Conservation (phyloP, 2,113 vertebrate species). For the Podilymbus podiceps region DNA sequence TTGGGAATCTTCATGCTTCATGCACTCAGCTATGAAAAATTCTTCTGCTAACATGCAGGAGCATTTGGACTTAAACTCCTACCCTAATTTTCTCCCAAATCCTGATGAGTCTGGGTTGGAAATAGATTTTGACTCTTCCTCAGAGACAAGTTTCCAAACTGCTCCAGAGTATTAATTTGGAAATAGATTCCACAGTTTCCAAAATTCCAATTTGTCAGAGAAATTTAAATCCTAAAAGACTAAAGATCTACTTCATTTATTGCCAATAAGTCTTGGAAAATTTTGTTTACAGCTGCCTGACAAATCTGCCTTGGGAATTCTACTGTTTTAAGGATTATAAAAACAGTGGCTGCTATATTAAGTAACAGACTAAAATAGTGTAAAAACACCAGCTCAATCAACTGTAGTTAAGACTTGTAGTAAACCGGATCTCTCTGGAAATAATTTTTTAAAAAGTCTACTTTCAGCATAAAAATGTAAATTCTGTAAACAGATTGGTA, state of each 20-base stretch:
- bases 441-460: background rate
- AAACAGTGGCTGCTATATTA: background rate
- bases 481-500: background rate
- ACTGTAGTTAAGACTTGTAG: background rate
- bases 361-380: background rate
- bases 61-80: background rate
- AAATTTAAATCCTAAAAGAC: background rate
- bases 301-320: constrained; percentile 49
- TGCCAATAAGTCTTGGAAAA: constrained; percentile 16
- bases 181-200: background rate
- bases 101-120: constrained; percentile 33
- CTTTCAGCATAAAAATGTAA: background rate
- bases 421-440: background rate
- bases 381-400: background rate
- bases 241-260: background rate
- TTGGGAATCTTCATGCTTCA: constrained; percentile 71
- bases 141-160: constrained; percentile 62
- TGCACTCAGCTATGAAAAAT: background rate
- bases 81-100: constrained; percentile 2
- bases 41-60: background rate
- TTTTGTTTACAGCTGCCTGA: constrained; percentile 50
- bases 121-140: constrained; percentile 54
- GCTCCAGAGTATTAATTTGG: constrained; percentile 44
- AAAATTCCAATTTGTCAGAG: background rate
- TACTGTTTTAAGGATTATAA: background rate